Percentiles rank a stretch among this genome's conserved stretches.
Conservation (phyloP, 2,797 vertebrate genomes). For the Prionace glauca region DNA sequence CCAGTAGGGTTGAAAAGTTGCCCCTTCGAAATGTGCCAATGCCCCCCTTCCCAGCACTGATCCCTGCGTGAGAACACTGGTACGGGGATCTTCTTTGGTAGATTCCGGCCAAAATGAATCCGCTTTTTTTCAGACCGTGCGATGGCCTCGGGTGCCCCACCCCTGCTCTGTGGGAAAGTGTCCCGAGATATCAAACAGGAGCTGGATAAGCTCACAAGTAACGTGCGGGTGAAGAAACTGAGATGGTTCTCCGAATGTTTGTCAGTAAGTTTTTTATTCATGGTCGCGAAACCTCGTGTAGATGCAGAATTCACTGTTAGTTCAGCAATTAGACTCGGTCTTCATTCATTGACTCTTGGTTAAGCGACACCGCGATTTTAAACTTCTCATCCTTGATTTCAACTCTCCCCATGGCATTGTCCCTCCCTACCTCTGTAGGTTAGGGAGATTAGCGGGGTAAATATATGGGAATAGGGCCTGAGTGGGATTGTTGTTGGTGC, state of each 20-base stretch:
- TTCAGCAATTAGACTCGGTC: background rate
- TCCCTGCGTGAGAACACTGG: background rate
- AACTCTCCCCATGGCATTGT: background rate
- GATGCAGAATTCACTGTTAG: background rate
- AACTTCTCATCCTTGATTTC: background rate
- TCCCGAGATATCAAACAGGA: constrained; percentile 89
- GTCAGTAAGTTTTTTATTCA: constrained; percentile 65
- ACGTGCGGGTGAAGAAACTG: constrained; percentile 71
- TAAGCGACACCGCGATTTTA: background rate
- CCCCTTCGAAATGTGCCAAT: background rate
- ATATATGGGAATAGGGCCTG: too few relatives aligned
- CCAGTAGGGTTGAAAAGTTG: background rate
- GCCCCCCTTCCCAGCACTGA: background rate
- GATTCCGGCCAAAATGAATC: background rate
- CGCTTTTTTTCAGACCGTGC: constrained; percentile 66
- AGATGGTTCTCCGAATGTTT: constrained; percentile 91
- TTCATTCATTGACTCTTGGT: background rate
- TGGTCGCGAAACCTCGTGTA: too few relatives aligned
- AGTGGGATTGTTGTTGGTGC: too few relatives aligned
- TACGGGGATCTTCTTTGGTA: background rate
- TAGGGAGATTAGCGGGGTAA: too few relatives aligned
- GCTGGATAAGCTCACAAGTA: constrained; percentile 74
- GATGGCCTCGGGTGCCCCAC: constrained; percentile 69
- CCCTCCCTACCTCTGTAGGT: background rate
- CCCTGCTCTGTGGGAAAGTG: constrained; percentile 86